These are phyloP conservation scores for Corvus hawaiiensis DNA, from an alignment of 2,113 vertebrate species.

Conservation along the genomic window DNA sequence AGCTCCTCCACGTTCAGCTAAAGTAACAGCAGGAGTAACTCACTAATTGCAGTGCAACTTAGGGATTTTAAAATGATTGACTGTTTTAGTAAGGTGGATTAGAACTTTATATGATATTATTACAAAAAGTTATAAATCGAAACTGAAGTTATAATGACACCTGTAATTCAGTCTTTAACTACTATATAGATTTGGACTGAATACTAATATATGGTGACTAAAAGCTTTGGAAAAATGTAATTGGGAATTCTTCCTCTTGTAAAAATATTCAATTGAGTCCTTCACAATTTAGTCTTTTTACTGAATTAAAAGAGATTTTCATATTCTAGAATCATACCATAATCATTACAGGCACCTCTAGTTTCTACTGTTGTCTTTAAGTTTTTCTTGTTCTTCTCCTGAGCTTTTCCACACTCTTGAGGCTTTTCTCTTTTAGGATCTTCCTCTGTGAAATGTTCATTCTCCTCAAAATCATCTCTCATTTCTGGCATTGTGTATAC, in stretches of 20 bases:
- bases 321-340: constrained; percentile 12
- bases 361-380: background rate
- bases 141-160: background rate
- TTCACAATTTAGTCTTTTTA: background rate
- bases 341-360: background rate
- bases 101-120: background rate
- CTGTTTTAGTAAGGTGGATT: background rate
- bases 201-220: background rate
- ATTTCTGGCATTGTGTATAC: background rate
- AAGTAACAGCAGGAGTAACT: background rate
- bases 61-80: background rate
- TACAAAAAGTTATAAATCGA: background rate
- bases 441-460: background rate
- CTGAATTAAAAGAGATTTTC: background rate
- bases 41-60: background rate
- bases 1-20: background rate
- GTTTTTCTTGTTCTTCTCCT: background rate
- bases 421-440: background rate
- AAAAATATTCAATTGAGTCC: background rate
- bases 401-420: background rate
- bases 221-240: background rate
- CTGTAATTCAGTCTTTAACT: background rate
- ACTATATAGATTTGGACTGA: background rate
- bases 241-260: background rate
- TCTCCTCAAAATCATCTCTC: background rate